These are phyloP conservation scores for Pogoniulus pusillus DNA, from an alignment of 2,797 vertebrate species.

Conservation along the genomic window DNA sequence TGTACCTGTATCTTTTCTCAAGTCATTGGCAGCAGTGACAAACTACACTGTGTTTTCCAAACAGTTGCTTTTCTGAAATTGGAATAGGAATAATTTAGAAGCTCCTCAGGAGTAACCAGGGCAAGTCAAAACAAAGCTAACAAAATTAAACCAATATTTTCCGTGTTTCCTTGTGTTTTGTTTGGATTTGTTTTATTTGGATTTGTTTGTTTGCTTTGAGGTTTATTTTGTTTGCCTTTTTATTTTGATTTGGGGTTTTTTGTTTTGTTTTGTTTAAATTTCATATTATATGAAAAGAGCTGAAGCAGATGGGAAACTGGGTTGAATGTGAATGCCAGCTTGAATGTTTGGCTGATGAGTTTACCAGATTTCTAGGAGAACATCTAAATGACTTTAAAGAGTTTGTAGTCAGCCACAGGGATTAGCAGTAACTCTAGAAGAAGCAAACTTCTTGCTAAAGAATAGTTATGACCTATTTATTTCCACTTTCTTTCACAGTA, in stretches of 20 bases:
- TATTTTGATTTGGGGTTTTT: background rate
- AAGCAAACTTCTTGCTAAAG: background rate
- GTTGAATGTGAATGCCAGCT: background rate
- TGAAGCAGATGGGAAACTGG: background rate
- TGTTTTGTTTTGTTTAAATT: background rate
- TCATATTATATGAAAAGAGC: background rate
- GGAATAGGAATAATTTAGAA: background rate
- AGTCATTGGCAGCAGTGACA: background rate
- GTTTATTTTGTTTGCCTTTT: background rate
- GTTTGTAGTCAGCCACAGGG: background rate
- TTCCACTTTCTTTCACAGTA: background rate
- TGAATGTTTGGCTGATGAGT: background rate
- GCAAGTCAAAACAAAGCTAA: background rate
- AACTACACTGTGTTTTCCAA: background rate
- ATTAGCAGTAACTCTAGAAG: background rate
- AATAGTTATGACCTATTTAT: background rate
- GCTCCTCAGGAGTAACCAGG: background rate
- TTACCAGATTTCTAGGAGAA: background rate
- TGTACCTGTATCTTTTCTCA: background rate
- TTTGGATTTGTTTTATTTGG: too few species aligned
- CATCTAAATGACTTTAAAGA: background rate
- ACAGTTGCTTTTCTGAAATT: background rate
- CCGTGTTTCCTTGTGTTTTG: background rate
- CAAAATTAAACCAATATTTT: background rate
- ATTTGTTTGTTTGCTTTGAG: too few species aligned